Evolutionary conservation across 2,888 invertebrate genomes (phyloP), one percentile per base, ranked within the genome.

Genomic region (Drosophila putrida): DNA sequence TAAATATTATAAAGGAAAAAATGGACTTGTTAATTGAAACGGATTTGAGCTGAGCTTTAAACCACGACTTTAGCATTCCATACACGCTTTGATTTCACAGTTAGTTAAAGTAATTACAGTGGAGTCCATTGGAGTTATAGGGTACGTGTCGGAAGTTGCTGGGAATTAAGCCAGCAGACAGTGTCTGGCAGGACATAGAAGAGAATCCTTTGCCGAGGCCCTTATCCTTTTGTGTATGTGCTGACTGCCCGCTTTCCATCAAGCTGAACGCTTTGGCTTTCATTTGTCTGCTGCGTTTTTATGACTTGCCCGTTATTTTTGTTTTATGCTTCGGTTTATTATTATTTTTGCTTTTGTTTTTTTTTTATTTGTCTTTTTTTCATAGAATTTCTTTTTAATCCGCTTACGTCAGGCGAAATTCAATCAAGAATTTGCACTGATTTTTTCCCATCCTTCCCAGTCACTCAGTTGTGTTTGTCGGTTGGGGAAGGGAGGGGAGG

Each of bases 401-500:
- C 85, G 85, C 85, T 82, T 82, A 82, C 77, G 82, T 82, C 85
- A 82, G 85, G 70, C 68, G 58, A 84, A 82, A 85, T 82, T 82
- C 80, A 82, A 82, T 82, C 85, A 82, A 81, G 75, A 81, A 72
- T 81, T 84, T 80, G 58, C 75, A 78, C 62, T 64, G 69, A 25
- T 61, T 62, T 73, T 68, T 59, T 36, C 10, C 13, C 33, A 25
- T 13, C 31, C 8, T 6, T 1, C 11, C 6, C 15, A 9, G 4
- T 8, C 31, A 27, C n/a, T 64, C n/a, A n/a, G 35, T 28, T 57
- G 39, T 44, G 62, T 15, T 51, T 36, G 20, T 10, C 43, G 57
- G 13, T 4, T 1, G 25, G n/a, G 31, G 10, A 11, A 20, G 11
- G n/a, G 46, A 4, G 25, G n/a, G 31, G 10, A 11, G 31, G 11